Percentiles rank a stretch among this genome's conserved stretches.
Evolutionary conservation across 2,797 vertebrate species (phyloP).

Genomic region (Trichosurus vulpecula): DNA sequence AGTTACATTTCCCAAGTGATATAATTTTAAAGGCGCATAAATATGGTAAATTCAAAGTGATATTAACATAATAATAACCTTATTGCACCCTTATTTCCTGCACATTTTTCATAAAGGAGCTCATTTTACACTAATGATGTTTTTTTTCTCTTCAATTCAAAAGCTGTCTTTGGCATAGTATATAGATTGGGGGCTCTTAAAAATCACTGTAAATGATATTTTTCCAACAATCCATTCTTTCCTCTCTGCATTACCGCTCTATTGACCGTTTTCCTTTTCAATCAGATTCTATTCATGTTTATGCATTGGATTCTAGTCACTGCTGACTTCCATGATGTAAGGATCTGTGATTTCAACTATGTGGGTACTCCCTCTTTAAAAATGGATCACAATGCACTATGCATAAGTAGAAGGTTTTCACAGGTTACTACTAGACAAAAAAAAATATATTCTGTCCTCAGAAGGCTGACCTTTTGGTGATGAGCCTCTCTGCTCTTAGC

Average conservation of each 20-base stretch:
- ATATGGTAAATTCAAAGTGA: background rate
- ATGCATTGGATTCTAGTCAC: conserved; percentile 13
- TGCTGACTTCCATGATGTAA: conserved; percentile 4
- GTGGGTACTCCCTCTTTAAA: background rate
- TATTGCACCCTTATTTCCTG: conserved; percentile 10
- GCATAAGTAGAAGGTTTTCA: background rate
- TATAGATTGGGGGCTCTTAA: background rate
- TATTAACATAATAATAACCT: conserved; percentile 17
- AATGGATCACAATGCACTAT: background rate
- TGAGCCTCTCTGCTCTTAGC: background rate
- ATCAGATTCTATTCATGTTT: conserved; percentile 35
- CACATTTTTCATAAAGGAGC: background rate
- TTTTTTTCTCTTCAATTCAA: background rate
- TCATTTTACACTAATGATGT: conserved; percentile 15
- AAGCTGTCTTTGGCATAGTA: background rate
- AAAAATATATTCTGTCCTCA: background rate
- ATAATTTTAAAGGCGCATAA: background rate
- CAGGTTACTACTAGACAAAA: background rate
- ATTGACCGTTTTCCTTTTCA: background rate
- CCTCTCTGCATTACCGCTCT: background rate
- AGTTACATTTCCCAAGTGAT: background rate
- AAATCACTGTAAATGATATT: background rate
- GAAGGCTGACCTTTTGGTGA: background rate
- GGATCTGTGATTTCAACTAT: background rate
- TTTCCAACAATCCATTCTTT: background rate